Base-by-base conservation (phyloP, 2,888 invertebrate genomes). In the Leptinotarsa tumamoca region DNA sequence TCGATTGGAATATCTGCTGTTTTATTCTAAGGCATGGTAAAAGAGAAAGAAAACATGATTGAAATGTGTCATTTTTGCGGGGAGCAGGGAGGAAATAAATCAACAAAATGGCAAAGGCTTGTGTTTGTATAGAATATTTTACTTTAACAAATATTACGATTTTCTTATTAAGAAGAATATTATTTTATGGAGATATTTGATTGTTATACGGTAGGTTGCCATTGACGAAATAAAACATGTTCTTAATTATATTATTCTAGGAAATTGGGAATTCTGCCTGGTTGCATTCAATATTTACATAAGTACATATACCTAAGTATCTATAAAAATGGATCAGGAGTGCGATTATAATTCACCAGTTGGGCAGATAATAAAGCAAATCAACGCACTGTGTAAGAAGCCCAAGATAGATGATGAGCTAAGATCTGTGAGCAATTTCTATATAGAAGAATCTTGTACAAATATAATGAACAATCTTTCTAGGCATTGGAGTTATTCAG, bases 401-500 rank as follows among this genome's bases (percentile, higher is more conserved):
- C 85, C 86, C 17, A 76, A 80, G 71, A 81, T 88, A 67, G 87
- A 88, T 74, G 79, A 81, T 49, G 83, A 84, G 70, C 80, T 88
- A 18, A 81, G 83, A 56, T 80, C 83, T 78, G 88, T 87, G 80
- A 78, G 81, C 33, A 52, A 50, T 49, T 15, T 23, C n/a, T 50
- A 69, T 68, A 23, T 61, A 43, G 43, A 43, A 43, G 13, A 43
- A 10, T 43, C 10, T 15, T n/a, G 15, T 43, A 21, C 33, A 23
- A 49, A 66, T 68, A 49, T 18, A 49, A 70, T 43, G 33, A 33
- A 61, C 14, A 4, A 17, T 15, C 18, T 73, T 82, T 83, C 78
- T 79, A 92, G 92, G 87, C 91, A 81, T 84, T 93, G 85, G 91
- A 91, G 84, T 89, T 90, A 79, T 92, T 91, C 88, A 89, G 92